Evolutionary conservation across 2,797 vertebrate species (phyloP).

Genomic region (Allobates femoralis): DNA sequence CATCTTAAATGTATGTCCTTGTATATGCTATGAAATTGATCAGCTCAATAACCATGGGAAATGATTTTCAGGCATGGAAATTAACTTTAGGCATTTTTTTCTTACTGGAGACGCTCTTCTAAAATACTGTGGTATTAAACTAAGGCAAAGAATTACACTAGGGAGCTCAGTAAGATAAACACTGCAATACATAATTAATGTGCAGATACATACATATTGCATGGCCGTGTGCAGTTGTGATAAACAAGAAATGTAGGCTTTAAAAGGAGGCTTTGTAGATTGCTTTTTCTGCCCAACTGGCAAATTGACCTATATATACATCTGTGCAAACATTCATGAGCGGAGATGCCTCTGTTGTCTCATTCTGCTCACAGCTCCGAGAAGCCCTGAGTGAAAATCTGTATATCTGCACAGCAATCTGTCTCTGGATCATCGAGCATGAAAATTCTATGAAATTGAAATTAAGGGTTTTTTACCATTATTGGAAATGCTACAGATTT

Average conservation of each 20-base stretch:
- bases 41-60: neutral
- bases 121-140: neutral
- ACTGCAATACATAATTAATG: slow-evolving; percentile 42
- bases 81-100: neutral
- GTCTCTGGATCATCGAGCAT: too few relatives aligned
- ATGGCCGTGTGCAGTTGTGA: slow-evolving; percentile 28
- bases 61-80: neutral
- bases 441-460: neutral
- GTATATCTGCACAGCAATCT: neutral
- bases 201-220: slow-evolving; percentile 17
- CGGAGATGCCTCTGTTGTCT: neutral
- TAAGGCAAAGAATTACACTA: neutral
- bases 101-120: neutral
- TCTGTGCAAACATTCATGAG: slow-evolving; percentile 21
- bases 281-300: neutral
- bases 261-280: neutral
- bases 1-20: neutral
- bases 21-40: neutral
- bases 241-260: slow-evolving; percentile 15
- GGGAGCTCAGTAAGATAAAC: slow-evolving; percentile 34
- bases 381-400: slow-evolving; percentile 22
- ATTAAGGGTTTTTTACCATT: neutral
- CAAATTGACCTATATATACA: slow-evolving; percentile 28
- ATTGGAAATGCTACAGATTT: neutral
- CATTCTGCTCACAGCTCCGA: neutral